Evolutionary conservation across 2,113 vertebrate species (phyloP).

Genomic region (Colistium nudipinnis): DNA sequence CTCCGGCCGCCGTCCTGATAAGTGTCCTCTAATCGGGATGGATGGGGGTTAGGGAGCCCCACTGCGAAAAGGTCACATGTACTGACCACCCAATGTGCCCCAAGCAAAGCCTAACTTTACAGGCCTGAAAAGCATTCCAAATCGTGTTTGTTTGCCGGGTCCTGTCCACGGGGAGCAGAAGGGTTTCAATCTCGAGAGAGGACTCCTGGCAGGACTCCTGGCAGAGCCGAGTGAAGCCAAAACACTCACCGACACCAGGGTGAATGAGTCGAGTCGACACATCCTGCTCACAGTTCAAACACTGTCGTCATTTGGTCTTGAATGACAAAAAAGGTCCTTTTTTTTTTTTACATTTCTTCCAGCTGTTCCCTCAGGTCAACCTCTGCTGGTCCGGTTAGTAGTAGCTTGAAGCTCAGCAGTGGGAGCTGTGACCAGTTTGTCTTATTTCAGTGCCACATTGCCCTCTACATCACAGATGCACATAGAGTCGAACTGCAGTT

Average conservation of each 20-base stretch:
- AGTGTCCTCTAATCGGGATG: slow-evolving; percentile 78
- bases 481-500: background rate
- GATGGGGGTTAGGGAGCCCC: slow-evolving; percentile 67
- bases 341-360: background rate
- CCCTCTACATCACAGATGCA: background rate
- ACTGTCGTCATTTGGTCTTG: background rate
- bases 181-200: slow-evolving; percentile 31
- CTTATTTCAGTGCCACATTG: slow-evolving; percentile 24
- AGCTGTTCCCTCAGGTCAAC: too few relatives aligned
- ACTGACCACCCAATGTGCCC: slow-evolving; percentile 70
- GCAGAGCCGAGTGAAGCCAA: slow-evolving; percentile 14
- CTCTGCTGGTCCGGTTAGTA: background rate
- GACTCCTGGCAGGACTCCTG: slow-evolving; percentile 11
- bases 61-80: slow-evolving; percentile 70
- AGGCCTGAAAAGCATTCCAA: slow-evolving; percentile 54
- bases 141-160: slow-evolving; percentile 61
- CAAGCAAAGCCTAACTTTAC: slow-evolving; percentile 52
- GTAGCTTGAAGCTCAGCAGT: background rate
- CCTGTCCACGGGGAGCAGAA: slow-evolving; percentile 30
- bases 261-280: slow-evolving; percentile 5
- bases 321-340: background rate
- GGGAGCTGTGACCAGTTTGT: slow-evolving; percentile 6
- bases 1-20: slow-evolving; percentile 68
- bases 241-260: slow-evolving; percentile 19
- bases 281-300: slow-evolving; percentile 10